Conservation (phyloP, 2,113 vertebrate genomes). For the Bubo blakistoni region DNA sequence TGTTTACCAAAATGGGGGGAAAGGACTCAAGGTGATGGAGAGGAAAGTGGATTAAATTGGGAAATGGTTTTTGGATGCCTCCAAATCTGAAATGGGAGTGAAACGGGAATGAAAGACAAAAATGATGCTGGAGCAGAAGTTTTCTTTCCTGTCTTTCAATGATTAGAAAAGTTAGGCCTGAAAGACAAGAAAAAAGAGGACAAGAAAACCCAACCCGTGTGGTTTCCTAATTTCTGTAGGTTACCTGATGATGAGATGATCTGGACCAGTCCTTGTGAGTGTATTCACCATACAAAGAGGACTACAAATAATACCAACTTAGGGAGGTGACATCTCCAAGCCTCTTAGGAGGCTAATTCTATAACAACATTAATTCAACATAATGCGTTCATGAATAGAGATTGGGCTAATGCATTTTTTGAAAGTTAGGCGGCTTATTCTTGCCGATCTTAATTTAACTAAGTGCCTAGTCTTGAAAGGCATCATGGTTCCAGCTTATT, state of each 20-base stretch:
- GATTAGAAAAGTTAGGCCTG: background rate
- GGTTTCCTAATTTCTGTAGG: background rate
- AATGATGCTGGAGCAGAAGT: background rate
- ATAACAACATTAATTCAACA: conserved; percentile 44
- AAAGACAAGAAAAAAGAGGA: background rate
- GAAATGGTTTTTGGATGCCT: background rate
- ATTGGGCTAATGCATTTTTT: conserved; percentile 28
- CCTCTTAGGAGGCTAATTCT: conserved; percentile 61
- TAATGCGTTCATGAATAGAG: conserved; percentile 56
- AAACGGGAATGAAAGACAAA: background rate
- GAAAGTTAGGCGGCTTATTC: conserved; percentile 55
- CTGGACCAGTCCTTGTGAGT: background rate
- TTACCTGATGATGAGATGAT: background rate
- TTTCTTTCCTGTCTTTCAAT: background rate
- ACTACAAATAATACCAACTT: conserved; percentile 15
- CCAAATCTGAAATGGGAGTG: background rate
- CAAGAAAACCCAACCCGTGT: background rate
- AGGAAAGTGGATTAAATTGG: background rate
- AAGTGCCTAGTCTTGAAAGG: background rate
- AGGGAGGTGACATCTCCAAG: conserved; percentile 44
- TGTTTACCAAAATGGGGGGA: accelerated
- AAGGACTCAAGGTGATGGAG: background rate
- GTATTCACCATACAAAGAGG: background rate
- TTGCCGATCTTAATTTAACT: conserved; percentile 53
- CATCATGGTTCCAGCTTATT: background rate